phyloP scores from a whole-genome alignment of 2,797 vertebrate genomes.

The Cynodonichthys magdalenae region DNA sequence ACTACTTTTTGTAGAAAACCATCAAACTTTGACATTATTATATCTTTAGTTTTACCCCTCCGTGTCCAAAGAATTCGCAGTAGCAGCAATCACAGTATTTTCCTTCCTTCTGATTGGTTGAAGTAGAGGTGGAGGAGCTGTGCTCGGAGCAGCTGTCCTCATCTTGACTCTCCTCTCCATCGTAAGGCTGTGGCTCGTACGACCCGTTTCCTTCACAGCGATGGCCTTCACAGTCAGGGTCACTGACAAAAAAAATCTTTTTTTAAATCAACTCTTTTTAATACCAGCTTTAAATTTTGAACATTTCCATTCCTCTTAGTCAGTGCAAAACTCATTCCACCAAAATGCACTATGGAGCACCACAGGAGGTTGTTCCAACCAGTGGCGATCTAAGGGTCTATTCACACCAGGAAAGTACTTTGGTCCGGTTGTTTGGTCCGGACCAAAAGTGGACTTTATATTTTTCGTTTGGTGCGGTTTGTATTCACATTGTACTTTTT shows the following conservation, averaged over 20 bases:
- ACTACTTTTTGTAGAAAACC: neutral
- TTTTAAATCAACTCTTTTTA: neutral
- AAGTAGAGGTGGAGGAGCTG: constrained; percentile 98
- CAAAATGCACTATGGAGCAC: no score
- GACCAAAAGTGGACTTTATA: no score
- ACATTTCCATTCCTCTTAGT: neutral
- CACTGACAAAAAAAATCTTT: constrained; percentile 74
- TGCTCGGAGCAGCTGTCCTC: constrained; percentile 99
- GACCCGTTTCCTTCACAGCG: constrained; percentile 91
- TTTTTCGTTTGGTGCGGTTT: no score
- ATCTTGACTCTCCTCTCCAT: constrained; percentile 94
- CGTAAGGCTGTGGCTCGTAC: constrained; percentile 91
- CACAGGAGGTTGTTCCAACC: no score
- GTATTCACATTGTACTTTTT: no score
- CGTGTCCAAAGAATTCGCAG: constrained; percentile 99
- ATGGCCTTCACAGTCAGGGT: constrained; percentile 97
- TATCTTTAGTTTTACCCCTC: constrained; percentile 87
- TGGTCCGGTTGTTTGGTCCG: no score
- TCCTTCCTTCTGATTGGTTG: constrained; percentile 98
- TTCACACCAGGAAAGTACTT: no score
- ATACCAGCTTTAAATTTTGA: neutral
- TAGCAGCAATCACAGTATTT: constrained; percentile 99
- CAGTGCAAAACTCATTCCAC: no score
- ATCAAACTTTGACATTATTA: neutral
- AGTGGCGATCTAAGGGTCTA: no score